Evolutionary conservation across 2,888 invertebrate species (phyloP), one percentile per base, ranked within the genome.

Genomic region (Ormyrus pomaceus): DNA sequence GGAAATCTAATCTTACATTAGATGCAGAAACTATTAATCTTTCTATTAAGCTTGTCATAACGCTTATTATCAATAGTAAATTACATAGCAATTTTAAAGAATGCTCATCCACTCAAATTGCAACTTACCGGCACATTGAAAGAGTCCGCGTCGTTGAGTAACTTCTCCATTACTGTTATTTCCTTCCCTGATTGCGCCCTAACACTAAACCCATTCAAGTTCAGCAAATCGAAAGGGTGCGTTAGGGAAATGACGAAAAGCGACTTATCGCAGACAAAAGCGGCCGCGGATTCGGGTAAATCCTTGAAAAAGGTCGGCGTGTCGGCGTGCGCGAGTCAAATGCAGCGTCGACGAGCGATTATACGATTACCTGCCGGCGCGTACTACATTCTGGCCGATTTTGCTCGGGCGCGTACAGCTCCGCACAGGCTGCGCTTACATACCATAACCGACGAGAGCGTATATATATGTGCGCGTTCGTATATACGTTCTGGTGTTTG

Each of bases 401-500:
- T 46, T 62, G 53, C 53, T 53, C 11, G 48, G 34, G 50, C 55
- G 34, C n/a, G 51, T 68, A 11, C 34, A 56, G 8, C 51, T 51
- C 50, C 51, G 51, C 19, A 51, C 19, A 51, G 19, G 13, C 51
- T 50, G 65, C 65, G 51, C 51, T 65, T 34, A 65, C 34, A 65
- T 65, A 55, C 55, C 50, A n/a, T 11, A 5, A 11, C 46, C 45
- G 45, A 19, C 1, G 19, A 19, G 19, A 19, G 19, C 45, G 62
- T 13, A 45, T 34, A 13, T 34, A 19, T 19, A 19, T 61, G 51
- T 9, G 48, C 45, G 10, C 6, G 19, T 13, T 34, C 48, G 46
- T 9, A 72, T 72, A 65, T 56, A 59, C 61, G 55, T 45, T 58
- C 53, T 34, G 59, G 56, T 65, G 51, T 72, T 72, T 72, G 66